Conservation (phyloP, 2,113 vertebrate species). For the Oncorhynchus masou region DNA sequence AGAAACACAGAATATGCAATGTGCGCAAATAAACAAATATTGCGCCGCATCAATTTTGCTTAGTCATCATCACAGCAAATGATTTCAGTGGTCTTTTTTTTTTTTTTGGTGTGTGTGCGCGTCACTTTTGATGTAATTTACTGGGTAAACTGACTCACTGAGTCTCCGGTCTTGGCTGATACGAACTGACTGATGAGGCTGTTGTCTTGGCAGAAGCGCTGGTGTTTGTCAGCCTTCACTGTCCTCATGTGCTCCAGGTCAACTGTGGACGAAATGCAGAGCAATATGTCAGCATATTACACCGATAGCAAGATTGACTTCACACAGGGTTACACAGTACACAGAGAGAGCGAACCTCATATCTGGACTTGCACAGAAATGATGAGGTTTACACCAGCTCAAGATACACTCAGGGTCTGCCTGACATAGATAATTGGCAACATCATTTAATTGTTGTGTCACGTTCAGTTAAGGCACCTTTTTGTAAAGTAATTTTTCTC, state of each 20-base stretch:
- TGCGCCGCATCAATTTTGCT: not conserved
- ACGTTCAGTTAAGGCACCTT: too few relatives aligned
- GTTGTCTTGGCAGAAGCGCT: slow-evolving; percentile 95
- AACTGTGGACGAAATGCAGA: slow-evolving; percentile 76
- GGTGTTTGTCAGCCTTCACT: slow-evolving; percentile 94
- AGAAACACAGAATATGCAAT: not conserved
- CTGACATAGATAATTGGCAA: too few relatives aligned
- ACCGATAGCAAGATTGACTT: slow-evolving; percentile 26
- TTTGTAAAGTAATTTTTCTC: not conserved
- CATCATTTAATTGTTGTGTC: too few relatives aligned
- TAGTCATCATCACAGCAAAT: not conserved
- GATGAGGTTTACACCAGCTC: slow-evolving; percentile 56
- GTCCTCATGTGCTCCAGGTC: slow-evolving; percentile 97
- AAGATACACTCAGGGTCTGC: slow-evolving; percentile 33
- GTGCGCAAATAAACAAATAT: not conserved
- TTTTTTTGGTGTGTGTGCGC: not conserved
- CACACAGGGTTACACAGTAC: slow-evolving; percentile 26
- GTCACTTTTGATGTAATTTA: not conserved
- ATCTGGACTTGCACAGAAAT: slow-evolving; percentile 57
- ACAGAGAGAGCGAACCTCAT: slow-evolving; percentile 39
- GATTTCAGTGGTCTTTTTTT: not conserved
- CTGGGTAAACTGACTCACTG: slow-evolving; percentile 75
- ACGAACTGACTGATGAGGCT: slow-evolving; percentile 91
- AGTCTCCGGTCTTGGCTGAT: slow-evolving; percentile 96
- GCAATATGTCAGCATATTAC: slow-evolving; percentile 46